A percentile compares a stretch with the other conserved stretches of the same genome.
phyloP scores from a whole-genome alignment of 2,797 vertebrate species.

The Rhinatrema bivittatum region DNA sequence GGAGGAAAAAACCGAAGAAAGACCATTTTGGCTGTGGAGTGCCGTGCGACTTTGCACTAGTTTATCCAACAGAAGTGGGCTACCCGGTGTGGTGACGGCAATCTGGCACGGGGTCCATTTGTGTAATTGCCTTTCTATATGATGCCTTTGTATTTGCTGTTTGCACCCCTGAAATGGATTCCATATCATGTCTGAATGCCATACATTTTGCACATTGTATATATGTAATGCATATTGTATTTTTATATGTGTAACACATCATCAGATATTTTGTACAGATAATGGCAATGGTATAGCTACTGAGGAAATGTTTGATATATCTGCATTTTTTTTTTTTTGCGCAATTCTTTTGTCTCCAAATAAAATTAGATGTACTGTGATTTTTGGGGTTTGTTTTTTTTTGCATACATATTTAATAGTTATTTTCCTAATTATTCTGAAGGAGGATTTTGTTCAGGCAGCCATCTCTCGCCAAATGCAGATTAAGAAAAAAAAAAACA shows the following conservation, averaged over 20 bases:
- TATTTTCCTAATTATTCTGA: too few relatives aligned
- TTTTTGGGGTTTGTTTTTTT: too few relatives aligned
- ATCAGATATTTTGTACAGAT: constrained; percentile 88
- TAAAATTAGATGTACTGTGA: too few relatives aligned
- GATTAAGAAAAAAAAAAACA: too few relatives aligned
- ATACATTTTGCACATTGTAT: constrained; percentile 98
- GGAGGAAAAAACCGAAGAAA: constrained; percentile 40
- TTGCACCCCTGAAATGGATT: constrained; percentile 67
- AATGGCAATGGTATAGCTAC: constrained; percentile 73
- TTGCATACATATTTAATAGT: too few relatives aligned
- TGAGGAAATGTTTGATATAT: constrained; percentile 63
- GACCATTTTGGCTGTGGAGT: constrained; percentile 34
- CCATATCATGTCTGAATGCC: constrained; percentile 75
- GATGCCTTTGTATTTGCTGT: constrained; percentile 73
- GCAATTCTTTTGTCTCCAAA: constrained; percentile 90
- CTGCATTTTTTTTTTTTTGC: too few relatives aligned
- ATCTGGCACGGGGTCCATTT: constrained; percentile 53
- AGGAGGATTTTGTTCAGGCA: too few relatives aligned
- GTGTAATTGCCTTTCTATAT: constrained; percentile 61
- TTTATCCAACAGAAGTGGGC: constrained; percentile 40
- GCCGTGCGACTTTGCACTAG: constrained; percentile 40
- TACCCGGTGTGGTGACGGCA: too few relatives aligned
- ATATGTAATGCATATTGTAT: constrained; percentile 93
- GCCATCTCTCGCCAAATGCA: too few relatives aligned
- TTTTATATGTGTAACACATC: constrained; percentile 87